Evolutionary conservation across 2,113 vertebrate species (phyloP).

Genomic region (Hoplias malabaricus): DNA sequence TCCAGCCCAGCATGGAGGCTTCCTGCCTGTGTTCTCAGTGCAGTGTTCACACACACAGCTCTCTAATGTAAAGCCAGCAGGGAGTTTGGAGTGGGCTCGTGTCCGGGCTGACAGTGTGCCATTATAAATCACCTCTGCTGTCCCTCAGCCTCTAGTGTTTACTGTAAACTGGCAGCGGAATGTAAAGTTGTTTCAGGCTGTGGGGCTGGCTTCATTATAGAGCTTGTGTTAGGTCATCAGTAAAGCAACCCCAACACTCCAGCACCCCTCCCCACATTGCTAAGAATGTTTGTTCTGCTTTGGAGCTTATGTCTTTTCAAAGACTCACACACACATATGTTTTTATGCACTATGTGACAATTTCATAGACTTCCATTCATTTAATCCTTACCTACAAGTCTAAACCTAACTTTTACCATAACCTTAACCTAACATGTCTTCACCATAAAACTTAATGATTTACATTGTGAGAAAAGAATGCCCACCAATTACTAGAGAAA

Average conservation of each 20-base stretch:
- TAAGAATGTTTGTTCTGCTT: constrained; percentile 68
- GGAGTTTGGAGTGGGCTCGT: constrained; percentile 8
- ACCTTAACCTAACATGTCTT: no score
- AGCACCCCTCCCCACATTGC: constrained; percentile 30
- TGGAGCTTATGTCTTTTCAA: constrained; percentile 54
- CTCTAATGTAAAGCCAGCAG: constrained; percentile 14
- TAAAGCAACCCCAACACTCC: constrained; percentile 20
- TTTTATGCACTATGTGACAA: not conserved
- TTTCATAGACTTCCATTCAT: no score
- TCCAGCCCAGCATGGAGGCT: constrained; percentile 23
- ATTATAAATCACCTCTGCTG: constrained; percentile 52
- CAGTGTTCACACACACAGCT: constrained; percentile 5
- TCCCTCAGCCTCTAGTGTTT: constrained; percentile 50
- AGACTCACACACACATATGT: constrained; percentile 25
- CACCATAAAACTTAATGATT: no score
- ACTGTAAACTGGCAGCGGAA: constrained; percentile 67
- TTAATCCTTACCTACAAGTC: no score
- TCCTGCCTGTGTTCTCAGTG: constrained; percentile 4
- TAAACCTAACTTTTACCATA: no score
- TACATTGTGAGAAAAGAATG: no score
- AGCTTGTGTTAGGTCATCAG: constrained; percentile 33
- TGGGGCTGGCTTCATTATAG: constrained; percentile 33
- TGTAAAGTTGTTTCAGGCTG: constrained; percentile 53
- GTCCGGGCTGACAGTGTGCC: constrained; percentile 42
- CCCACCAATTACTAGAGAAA: no score